Conservation (phyloP, 2,888 invertebrate genomes). For the Sminthurides aquaticus region DNA sequence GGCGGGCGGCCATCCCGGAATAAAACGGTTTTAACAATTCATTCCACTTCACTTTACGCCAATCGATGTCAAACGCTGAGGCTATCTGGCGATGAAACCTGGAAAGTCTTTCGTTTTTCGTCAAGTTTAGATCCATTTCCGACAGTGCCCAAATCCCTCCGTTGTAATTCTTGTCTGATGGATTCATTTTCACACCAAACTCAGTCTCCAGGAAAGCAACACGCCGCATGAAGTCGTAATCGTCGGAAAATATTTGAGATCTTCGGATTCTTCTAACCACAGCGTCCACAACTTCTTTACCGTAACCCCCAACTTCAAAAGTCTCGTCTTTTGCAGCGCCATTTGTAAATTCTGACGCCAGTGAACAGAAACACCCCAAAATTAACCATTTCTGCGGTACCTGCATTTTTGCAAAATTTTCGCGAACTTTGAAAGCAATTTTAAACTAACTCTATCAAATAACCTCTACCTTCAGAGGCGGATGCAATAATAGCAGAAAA, state of each 20-base stretch:
- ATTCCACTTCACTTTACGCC: constrained; percentile 9
- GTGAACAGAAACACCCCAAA: no score
- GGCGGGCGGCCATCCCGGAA: constrained; percentile 23
- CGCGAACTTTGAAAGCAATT: no score
- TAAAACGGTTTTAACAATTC: constrained; percentile 25
- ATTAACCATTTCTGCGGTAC: no score
- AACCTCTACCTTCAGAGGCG: no score
- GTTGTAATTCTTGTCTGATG: not conserved
- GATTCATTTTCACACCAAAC: not conserved
- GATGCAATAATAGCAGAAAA: no score
- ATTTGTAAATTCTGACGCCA: no score
- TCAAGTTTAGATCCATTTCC: not conserved
- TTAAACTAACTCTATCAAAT: no score
- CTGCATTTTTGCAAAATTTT: no score
- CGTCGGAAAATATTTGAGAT: constrained; percentile 10
- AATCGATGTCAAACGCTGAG: constrained; percentile 18
- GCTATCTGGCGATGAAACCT: constrained; percentile 8
- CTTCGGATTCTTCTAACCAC: constrained; percentile 3
- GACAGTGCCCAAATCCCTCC: constrained; percentile 17
- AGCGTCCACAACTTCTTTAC: constrained; percentile 9
- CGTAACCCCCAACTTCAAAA: not conserved
- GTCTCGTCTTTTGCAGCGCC: constrained; percentile 9
- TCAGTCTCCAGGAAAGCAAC: constrained; percentile 7
- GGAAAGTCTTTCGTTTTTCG: constrained; percentile 1
- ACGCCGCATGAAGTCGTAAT: constrained; percentile 13